Evolutionary conservation across 2,888 invertebrate species (phyloP).

Genomic region (Leptinotarsa haldemani): DNA sequence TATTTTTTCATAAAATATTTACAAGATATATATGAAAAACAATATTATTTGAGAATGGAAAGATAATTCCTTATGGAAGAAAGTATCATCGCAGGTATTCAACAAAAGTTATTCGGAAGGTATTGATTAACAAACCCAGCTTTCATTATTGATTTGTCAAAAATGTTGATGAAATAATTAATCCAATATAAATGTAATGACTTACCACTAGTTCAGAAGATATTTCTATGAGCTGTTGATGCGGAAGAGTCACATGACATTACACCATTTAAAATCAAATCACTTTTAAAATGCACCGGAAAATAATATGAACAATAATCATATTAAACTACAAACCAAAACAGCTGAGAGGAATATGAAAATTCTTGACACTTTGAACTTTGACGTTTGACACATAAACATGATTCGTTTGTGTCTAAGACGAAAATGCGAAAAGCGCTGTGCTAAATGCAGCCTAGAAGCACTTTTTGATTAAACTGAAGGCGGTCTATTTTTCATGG

Average conservation of each 20-base stretch:
- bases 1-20: too few relatives aligned
- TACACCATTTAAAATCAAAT: neutral
- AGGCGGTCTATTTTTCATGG: too few relatives aligned
- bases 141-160: neutral
- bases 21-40: too few relatives aligned
- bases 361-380: neutral
- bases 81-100: neutral
- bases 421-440: too few relatives aligned
- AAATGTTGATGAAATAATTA: neutral
- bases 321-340: neutral
- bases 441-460: too few relatives aligned
- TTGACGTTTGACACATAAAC: too few relatives aligned
- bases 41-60: too few relatives aligned
- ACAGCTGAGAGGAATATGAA: neutral
- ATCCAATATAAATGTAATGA: neutral
- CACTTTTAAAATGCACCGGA: neutral
- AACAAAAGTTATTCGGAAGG: neutral
- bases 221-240: neutral
- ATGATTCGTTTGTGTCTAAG: too few relatives aligned
- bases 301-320: neutral
- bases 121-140: slow-evolving; percentile 1
- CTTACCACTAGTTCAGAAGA: slow-evolving; percentile 1
- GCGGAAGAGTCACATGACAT: neutral
- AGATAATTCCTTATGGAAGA: too few relatives aligned
- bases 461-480: too few relatives aligned